These are phyloP conservation scores for Arctocebus calabarensis DNA, from an alignment of 2,797 vertebrate species.

Conservation along the genomic window DNA sequence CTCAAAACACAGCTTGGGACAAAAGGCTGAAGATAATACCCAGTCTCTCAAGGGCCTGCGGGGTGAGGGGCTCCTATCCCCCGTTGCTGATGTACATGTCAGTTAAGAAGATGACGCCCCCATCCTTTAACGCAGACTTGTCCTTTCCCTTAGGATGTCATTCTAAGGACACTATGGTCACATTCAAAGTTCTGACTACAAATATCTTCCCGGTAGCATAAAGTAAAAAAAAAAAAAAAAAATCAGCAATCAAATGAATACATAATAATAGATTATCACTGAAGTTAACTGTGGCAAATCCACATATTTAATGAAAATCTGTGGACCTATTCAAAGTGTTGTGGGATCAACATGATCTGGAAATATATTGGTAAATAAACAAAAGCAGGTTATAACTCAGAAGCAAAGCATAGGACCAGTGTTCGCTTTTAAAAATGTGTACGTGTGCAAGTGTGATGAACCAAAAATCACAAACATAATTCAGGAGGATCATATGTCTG, in stretches of 20 bases:
- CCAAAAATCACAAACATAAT: neutral
- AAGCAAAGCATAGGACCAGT: fast-evolving
- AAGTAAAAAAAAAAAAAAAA: neutral
- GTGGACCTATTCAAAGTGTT: neutral
- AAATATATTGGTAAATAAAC: neutral
- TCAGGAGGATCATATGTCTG: neutral
- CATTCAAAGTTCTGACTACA: neutral
- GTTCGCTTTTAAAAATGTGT: neutral
- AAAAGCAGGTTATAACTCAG: neutral
- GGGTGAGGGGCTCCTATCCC: fast-evolving
- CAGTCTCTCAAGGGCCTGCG: neutral
- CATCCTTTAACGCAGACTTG: neutral
- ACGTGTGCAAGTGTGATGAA: neutral
- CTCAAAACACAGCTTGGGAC: neutral
- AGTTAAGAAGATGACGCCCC: neutral
- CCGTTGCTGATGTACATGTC: neutral
- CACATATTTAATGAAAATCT: neutral
- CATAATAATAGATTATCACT: neutral
- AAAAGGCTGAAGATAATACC: neutral
- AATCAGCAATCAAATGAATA: neutral
- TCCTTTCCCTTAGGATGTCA: neutral
- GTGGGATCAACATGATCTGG: neutral
- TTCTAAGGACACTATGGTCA: neutral
- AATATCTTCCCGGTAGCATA: neutral
- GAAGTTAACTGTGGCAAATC: neutral